Evolutionary conservation across 2,888 invertebrate species (phyloP), one percentile per base, ranked within the genome.

Genomic region (Ormyrus thymus): DNA sequence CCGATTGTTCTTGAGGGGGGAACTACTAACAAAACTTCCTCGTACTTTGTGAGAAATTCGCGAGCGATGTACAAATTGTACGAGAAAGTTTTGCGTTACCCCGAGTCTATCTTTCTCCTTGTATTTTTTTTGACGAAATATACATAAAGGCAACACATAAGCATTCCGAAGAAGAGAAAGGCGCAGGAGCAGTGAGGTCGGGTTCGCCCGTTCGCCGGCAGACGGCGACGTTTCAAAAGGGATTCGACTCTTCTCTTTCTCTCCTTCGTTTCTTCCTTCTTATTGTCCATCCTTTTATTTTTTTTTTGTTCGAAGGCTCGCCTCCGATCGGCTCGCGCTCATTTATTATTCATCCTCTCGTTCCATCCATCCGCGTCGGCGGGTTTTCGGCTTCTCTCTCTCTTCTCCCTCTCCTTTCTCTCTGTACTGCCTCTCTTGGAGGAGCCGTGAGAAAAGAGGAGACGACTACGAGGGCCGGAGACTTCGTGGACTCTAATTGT

Each of bases 401-500:
- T 29, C n/a, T 9, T 62, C 50, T 76, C 66, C 50, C 59, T 58
- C 9, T 66, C 62, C 29, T 29, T 29, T 75, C 64, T 53, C 66
- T 64, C 62, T 45, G 29, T 29, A 29, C 51, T 45, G 13, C 50
- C 55, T 46, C 29, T 64, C n/a, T 56, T 68, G 48, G 10, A 13
- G 46, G 29, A 48, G 73, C 56, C 73, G 69, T 69, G 78, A 74
- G 64, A 78, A 74, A 74, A 56, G n/a, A 29, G 51, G 53, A 51
- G 56, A 70, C 56, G 62, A 53, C 48, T 43, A 29, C 48, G 59
- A 11, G 66, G 29, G 29, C 29, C 70, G 59, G 11, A 29, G 62
- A 45, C 64, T 55, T 58, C 75, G 58, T 84, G 85, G 86, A 86
- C 85, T 87, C 85, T 84, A 86, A 86, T 86, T 85, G 87, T 88